Evolutionary conservation across 2,888 invertebrate genomes (phyloP).

Genomic region (Panopea generosa): DNA sequence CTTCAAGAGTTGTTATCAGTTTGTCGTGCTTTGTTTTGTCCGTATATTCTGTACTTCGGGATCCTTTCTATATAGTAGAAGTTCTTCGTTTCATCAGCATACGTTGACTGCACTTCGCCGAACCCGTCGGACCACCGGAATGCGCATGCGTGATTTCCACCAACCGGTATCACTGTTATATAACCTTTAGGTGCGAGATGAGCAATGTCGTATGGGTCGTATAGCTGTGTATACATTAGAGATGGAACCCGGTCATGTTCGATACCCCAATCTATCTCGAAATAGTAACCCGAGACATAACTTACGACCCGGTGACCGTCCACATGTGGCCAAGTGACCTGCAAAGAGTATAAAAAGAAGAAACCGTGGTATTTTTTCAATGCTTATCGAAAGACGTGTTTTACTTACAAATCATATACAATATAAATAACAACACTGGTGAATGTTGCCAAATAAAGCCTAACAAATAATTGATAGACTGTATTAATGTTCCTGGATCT

Average conservation of each 20-base stretch:
- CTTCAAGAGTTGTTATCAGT: no score
- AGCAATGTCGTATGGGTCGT: conserved; percentile 70
- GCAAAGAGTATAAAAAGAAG: conserved; percentile 5
- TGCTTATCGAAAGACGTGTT: no score
- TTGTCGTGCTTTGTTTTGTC: conserved; percentile 2
- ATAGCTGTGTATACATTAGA: conserved; percentile 75
- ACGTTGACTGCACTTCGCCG: background rate
- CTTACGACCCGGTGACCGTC: conserved; percentile 54
- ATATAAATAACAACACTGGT: no score
- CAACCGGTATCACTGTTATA: conserved; percentile 68
- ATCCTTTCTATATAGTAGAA: conserved; percentile 2
- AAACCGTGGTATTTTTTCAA: background rate
- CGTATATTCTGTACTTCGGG: conserved; percentile 16
- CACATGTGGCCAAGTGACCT: conserved; percentile 73
- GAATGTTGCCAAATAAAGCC: no score
- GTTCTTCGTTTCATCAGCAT: conserved; percentile 5
- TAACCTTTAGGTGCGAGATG: conserved; percentile 68
- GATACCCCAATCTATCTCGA: conserved; percentile 75
- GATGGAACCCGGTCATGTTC: conserved; percentile 69
- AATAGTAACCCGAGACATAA: conserved; percentile 75
- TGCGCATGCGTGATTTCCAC: conserved; percentile 65
- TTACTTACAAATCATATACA: no score
- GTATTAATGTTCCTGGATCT: no score
- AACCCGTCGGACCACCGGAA: conserved; percentile 68
- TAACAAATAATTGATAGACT: no score